Conservation (phyloP, 2,113 vertebrate species). For the Neopipo cinnamomea region DNA sequence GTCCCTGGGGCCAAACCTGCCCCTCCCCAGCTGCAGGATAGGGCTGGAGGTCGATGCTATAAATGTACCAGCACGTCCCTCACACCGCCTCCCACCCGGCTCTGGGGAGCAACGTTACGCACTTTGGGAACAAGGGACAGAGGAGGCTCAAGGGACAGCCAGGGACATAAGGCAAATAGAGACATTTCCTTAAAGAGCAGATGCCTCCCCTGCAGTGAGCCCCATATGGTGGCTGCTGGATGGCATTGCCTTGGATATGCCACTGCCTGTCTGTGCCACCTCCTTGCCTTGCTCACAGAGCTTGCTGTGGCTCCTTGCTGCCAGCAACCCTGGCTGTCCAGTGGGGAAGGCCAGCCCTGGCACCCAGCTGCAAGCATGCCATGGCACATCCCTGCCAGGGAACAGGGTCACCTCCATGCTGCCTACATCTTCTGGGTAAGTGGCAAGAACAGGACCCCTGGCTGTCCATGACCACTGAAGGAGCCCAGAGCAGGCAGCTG, state of each 20-base stretch:
- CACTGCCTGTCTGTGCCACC: background rate
- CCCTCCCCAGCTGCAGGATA: background rate
- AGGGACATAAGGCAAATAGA: background rate
- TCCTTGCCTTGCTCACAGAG: background rate
- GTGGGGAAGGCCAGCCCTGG: background rate
- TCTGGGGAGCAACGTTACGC: background rate
- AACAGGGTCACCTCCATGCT: background rate
- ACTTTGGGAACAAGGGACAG: constrained; percentile 7
- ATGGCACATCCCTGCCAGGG: background rate
- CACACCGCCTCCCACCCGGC: background rate
- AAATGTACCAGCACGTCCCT: background rate
- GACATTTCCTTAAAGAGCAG: background rate
- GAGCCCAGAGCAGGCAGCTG: background rate
- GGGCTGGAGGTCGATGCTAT: background rate
- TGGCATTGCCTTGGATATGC: background rate
- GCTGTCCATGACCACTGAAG: background rate
- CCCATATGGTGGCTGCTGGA: fast-evolving
- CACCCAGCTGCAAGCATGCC: fast-evolving
- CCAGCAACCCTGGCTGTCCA: fast-evolving
- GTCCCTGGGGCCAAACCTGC: background rate
- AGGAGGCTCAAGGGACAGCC: background rate
- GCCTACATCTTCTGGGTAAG: background rate
- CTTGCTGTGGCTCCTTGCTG: background rate
- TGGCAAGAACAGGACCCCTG: background rate
- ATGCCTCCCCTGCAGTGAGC: background rate